Conservation (phyloP, 2,113 vertebrate genomes). For the Syrrhaptes paradoxus region DNA sequence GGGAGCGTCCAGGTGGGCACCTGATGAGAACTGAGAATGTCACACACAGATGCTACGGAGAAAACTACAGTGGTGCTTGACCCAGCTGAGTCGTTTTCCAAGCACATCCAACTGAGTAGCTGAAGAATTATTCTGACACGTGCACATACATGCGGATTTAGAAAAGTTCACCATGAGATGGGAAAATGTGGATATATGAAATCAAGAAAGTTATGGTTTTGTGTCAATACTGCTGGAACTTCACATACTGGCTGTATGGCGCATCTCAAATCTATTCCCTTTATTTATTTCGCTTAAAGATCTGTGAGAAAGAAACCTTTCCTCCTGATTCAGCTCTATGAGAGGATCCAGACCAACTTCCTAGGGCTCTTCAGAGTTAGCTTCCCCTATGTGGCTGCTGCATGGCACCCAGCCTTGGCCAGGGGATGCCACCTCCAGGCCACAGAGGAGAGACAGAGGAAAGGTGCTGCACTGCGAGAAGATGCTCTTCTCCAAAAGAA, state of each 20-base stretch:
- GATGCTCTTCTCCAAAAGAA: neutral
- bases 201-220: neutral
- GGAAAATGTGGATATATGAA: neutral
- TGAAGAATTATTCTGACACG: neutral
- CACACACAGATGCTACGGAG: neutral
- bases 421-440: neutral
- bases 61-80: neutral
- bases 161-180: neutral
- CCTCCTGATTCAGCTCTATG: accelerated
- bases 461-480: neutral
- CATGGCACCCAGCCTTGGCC: neutral
- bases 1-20: neutral
- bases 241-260: neutral
- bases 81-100: neutral
- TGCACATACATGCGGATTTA: accelerated
- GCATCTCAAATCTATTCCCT: neutral
- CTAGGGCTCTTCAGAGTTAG: neutral
- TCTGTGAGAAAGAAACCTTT: neutral
- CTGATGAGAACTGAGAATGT: neutral
- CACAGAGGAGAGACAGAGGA: accelerated
- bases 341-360: neutral
- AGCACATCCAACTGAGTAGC: neutral
- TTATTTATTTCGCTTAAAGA: neutral
- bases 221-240: neutral
- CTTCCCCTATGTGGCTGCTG: neutral